Evolutionary conservation across 30 jellyfish, hydroid and myxozoan species (phyloP), one percentile per base, ranked within the genome.

Genomic region (Chrysaora quinquecirrha): DNA sequence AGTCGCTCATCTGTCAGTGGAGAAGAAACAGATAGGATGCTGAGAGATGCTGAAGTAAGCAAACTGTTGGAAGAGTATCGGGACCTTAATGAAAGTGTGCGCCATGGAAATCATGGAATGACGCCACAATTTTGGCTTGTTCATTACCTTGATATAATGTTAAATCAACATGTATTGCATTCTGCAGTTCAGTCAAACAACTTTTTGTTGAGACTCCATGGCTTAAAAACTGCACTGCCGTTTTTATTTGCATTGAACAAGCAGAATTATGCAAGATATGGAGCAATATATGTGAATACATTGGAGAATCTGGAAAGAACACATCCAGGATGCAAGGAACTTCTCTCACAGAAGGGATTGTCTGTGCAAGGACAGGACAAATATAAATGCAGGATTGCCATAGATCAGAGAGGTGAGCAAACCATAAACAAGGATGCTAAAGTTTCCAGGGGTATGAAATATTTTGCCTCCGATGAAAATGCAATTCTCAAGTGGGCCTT

Each of bases 81-180:
- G 75, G 73, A 30, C 30, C 64, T 60, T 78, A 24, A 61, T 63
- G 72, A 78, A 9, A 27, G 30, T 60, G 84, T 64, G 21, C 64
- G 66, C 29, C 30, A 28, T 10, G 83, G 89, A 24, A 64, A 34
- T 38, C 20, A 38, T 63, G 75, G 87, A 28, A 64, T 27, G 84
- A 64, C 71, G n/a, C 86, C 86, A 60, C 83, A 78, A 43, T 78
- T 61, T 30, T 78, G 89, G 89, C 56, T 78, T 28, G 58, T 78
- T 38, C n/a, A 49, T 47, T 46, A 72, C 75, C 74, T 72, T 47
- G 74, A 72, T 70, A 34, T 70, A 27, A 70, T 72, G 84, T 35
- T 47, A 72, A 72, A 72, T 47, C 84, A 72, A 27, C 72, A 49
- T 72, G 7, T 30, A 47, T 47, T 72, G 49, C 84, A 72, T 46